Percentiles rank a stretch among this genome's conserved stretches.
Conservation (phyloP, 1,140 invertebrate species). For the Brachystomella parvula region DNA sequence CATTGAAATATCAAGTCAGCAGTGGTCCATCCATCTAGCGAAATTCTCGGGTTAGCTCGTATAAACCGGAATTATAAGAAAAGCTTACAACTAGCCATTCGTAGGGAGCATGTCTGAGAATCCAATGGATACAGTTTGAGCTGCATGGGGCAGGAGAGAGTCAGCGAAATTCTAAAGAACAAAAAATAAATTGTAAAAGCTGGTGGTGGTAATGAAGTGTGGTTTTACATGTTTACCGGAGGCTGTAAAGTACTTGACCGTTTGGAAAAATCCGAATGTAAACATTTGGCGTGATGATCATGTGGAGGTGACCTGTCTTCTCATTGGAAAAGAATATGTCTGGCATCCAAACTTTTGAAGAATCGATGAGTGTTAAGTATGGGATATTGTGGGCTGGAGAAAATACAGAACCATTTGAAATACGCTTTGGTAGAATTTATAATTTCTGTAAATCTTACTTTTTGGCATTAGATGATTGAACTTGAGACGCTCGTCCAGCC, state of each 20-base stretch:
- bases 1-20: constrained; percentile 87
- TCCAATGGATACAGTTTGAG: too few species aligned
- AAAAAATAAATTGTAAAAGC: not conserved
- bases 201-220: too few species aligned
- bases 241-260: constrained; percentile 95
- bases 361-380: not conserved
- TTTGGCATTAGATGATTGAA: not conserved
- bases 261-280: constrained; percentile 93
- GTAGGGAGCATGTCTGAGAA: too few species aligned
- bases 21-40: constrained; percentile 76
- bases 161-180: too few species aligned
- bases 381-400: not conserved
- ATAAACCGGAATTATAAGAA: too few species aligned
- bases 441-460: not conserved
- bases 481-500: not conserved
- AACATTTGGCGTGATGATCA: constrained; percentile 94
- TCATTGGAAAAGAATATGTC: constrained; percentile 96
- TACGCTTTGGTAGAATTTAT: not conserved
- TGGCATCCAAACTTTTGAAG: constrained; percentile 45
- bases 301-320: constrained; percentile 92
- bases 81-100: too few species aligned
- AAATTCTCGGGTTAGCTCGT: not conserved
- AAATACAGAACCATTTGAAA: not conserved
- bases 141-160: too few species aligned
- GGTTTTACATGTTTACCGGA: constrained; percentile 62